These are phyloP conservation scores for Phylloscopus collybita DNA, from an alignment of 2,797 vertebrate genomes.

Conservation along the genomic window DNA sequence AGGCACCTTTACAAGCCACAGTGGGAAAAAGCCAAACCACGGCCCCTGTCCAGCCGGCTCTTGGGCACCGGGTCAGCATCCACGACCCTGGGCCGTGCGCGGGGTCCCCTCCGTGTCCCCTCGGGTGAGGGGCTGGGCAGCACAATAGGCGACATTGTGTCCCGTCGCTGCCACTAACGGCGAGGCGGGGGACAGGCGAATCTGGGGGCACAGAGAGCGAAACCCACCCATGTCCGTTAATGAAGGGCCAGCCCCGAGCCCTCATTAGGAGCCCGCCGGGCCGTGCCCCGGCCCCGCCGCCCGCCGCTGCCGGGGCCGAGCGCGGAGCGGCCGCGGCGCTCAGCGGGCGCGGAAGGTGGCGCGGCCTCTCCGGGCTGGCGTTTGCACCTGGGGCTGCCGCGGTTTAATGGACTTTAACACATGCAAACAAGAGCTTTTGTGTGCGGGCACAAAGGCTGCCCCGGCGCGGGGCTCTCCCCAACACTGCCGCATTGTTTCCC, in stretches of 20 bases:
- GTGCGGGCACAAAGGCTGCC: constrained; percentile 84
- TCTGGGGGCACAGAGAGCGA: background rate
- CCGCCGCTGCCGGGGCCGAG: background rate
- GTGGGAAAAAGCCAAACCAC: background rate
- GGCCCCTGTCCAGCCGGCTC: background rate
- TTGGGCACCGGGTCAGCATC: background rate
- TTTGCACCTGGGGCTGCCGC: constrained; percentile 90
- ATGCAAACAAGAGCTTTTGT: constrained; percentile 92
- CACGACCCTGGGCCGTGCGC: background rate
- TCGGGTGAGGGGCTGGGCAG: background rate
- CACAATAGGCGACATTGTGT: constrained; percentile 71
- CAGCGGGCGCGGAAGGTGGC: constrained; percentile 72
- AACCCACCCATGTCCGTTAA: background rate
- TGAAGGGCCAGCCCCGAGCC: background rate
- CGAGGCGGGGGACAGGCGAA: background rate
- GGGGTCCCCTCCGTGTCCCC: background rate
- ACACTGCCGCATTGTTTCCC: constrained; percentile 91
- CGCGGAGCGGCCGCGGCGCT: constrained; percentile 57
- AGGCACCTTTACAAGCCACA: background rate
- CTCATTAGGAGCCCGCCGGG: constrained; percentile 62
- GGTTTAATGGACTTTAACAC: constrained; percentile 89
- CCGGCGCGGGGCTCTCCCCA: constrained; percentile 81
- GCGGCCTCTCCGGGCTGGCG: constrained; percentile 66
- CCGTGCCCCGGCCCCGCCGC: background rate
- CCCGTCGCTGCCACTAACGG: background rate